These are phyloP conservation scores for Pseudomugil gertrudae DNA, from an alignment of 2,797 vertebrate species.

Conservation along the genomic window DNA sequence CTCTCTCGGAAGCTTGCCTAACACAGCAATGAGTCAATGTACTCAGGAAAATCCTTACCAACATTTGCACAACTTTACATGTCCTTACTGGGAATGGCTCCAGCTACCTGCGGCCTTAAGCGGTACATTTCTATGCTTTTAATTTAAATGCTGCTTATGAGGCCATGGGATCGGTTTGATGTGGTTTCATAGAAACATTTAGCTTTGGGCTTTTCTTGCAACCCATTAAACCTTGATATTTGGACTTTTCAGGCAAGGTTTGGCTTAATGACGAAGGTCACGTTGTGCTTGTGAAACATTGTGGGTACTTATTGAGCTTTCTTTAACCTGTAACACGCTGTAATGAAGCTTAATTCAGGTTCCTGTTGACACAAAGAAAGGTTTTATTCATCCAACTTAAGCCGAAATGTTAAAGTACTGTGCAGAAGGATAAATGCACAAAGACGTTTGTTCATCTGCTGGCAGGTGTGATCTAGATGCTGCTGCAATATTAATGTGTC, in stretches of 20 bases:
- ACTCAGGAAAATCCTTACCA: slow-evolving; percentile 22
- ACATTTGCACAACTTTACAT: slow-evolving; percentile 12
- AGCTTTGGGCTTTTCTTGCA: slow-evolving; percentile 40
- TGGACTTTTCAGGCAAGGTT: slow-evolving; percentile 20
- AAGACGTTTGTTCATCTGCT: not conserved
- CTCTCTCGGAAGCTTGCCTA: slow-evolving; percentile 16
- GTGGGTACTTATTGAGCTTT: slow-evolving; percentile 7
- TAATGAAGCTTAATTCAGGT: not conserved
- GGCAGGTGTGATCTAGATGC: not conserved
- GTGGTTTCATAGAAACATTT: not conserved
- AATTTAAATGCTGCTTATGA: no score
- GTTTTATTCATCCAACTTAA: not conserved
- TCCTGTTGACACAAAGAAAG: not conserved
- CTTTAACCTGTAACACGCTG: not conserved
- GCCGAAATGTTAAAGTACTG: not conserved
- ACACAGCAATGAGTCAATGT: not conserved
- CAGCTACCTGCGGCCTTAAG: no score
- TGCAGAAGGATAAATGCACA: not conserved
- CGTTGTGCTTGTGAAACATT: slow-evolving; percentile 5
- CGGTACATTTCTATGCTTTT: no score
- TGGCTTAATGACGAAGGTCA: slow-evolving; percentile 1
- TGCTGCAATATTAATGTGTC: not conserved
- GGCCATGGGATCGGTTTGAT: slow-evolving; percentile 3
- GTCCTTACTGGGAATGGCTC: no score
- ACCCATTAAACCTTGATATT: slow-evolving; percentile 47